Conservation (phyloP, 2,888 invertebrate species). For the Meteorus cinctellus region DNA sequence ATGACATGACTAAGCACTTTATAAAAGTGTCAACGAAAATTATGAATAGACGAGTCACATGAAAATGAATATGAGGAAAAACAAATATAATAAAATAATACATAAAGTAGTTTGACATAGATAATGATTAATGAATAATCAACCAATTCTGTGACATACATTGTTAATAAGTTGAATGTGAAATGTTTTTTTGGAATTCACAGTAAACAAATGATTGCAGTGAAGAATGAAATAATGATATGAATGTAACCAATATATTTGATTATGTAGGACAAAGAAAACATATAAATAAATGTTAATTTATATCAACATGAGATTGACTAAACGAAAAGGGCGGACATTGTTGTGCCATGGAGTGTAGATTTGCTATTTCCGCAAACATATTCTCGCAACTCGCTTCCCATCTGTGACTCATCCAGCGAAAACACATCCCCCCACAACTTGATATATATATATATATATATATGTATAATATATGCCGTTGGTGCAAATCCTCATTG, state of each 20-base stretch:
- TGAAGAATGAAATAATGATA: not conserved
- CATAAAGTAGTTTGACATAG: not conserved
- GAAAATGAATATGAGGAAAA: slow-evolving; percentile 5
- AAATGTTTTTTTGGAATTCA: not conserved
- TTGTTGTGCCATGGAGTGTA: slow-evolving; percentile 54
- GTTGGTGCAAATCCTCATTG: slow-evolving; percentile 16
- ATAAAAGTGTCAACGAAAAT: slow-evolving; percentile 24
- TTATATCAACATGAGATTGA: not conserved
- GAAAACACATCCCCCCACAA: slow-evolving; percentile 40
- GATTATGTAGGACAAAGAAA: not conserved
- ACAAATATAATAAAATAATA: not conserved
- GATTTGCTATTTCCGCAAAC: slow-evolving; percentile 57
- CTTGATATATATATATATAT: not conserved
- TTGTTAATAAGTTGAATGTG: not conserved
- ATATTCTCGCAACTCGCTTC: slow-evolving; percentile 41
- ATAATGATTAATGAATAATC: slow-evolving; percentile 14
- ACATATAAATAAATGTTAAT: not conserved
- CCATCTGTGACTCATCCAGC: slow-evolving; percentile 38
- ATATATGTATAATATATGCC: not conserved
- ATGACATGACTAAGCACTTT: slow-evolving; percentile 23
- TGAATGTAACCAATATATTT: not conserved
- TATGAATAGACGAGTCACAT: slow-evolving; percentile 16
- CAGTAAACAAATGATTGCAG: not conserved
- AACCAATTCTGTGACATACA: not conserved
- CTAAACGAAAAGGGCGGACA: slow-evolving; percentile 38